A percentile compares a stretch with the other conserved stretches of the same genome.
Conservation (phyloP, 2,797 vertebrate genomes). For the Rhynchotus rufescens region DNA sequence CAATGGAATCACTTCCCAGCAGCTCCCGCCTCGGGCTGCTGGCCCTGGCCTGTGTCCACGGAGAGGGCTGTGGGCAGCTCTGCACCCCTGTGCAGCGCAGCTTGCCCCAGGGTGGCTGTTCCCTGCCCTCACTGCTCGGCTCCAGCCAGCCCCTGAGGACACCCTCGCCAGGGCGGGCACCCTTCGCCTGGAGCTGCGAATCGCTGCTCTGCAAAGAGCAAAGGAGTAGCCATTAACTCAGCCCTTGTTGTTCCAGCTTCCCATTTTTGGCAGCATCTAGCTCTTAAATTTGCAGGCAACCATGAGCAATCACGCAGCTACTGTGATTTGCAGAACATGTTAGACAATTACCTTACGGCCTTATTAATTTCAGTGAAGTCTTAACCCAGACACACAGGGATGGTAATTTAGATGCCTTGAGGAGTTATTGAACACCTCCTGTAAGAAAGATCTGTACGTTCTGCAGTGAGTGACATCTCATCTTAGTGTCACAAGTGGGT, state of each 20-base stretch:
- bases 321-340: background rate
- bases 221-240: background rate
- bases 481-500: slow-evolving; percentile 49
- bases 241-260: background rate
- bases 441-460: slow-evolving; percentile 25
- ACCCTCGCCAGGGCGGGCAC: background rate
- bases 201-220: background rate
- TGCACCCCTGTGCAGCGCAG: background rate
- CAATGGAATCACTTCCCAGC: background rate
- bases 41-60: background rate
- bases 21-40: background rate
- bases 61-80: background rate
- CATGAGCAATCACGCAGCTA: background rate
- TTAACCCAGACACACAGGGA: background rate
- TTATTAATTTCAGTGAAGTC: slow-evolving; percentile 8
- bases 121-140: background rate
- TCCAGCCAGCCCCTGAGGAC: background rate
- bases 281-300: background rate
- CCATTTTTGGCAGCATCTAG: background rate
- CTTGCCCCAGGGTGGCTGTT: background rate
- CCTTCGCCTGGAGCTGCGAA: background rate
- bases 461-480: slow-evolving; percentile 46
- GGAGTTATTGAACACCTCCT: slow-evolving; percentile 46
- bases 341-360: slow-evolving; percentile 19
- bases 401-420: slow-evolving; percentile 38